A percentile compares a stretch with the other conserved stretches of the same genome.
These are phyloP conservation scores for Hypothenemus hampei DNA, from an alignment of 1,140 invertebrate species.

Conservation along the genomic window DNA sequence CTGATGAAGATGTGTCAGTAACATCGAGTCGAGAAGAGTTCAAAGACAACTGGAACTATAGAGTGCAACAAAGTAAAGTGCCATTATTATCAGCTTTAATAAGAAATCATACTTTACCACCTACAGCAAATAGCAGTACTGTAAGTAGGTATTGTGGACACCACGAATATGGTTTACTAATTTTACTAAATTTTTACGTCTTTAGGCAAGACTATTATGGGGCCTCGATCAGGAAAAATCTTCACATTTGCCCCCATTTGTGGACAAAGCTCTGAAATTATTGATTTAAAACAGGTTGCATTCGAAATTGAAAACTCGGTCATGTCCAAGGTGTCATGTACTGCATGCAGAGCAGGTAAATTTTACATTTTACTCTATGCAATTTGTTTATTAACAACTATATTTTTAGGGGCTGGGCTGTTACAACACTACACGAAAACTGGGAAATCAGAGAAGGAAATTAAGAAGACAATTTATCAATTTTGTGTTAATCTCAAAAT, in stretches of 20 bases:
- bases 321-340: conserved; percentile 86
- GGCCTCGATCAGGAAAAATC: conserved; percentile 61
- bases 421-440: conserved; percentile 79
- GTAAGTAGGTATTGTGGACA: conserved; percentile 40
- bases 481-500: conserved; percentile 83
- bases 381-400: conserved; percentile 10
- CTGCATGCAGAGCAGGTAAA: conserved; percentile 79
- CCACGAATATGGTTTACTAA: not conserved
- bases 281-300: conserved; percentile 76
- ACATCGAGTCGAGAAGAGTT: conserved; percentile 21
- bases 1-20: not conserved
- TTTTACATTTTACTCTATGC: conserved; percentile 1
- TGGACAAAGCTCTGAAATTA: conserved; percentile 75
- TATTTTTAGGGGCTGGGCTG: conserved; percentile 62
- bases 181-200: conserved; percentile 2
- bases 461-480: conserved; percentile 77
- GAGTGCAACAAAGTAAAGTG: conserved; percentile 34
- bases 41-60: conserved; percentile 42
- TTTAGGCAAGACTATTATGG: conserved; percentile 58
- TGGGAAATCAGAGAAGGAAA: conserved; percentile 78
- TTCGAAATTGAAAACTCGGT: conserved; percentile 84
- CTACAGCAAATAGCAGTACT: conserved; percentile 34
- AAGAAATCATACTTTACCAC: conserved; percentile 41
- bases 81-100: conserved; percentile 34
- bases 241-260: conserved; percentile 66